phyloP scores from a whole-genome alignment of 2,797 vertebrate genomes.

The Borostomias antarcticus region DNA sequence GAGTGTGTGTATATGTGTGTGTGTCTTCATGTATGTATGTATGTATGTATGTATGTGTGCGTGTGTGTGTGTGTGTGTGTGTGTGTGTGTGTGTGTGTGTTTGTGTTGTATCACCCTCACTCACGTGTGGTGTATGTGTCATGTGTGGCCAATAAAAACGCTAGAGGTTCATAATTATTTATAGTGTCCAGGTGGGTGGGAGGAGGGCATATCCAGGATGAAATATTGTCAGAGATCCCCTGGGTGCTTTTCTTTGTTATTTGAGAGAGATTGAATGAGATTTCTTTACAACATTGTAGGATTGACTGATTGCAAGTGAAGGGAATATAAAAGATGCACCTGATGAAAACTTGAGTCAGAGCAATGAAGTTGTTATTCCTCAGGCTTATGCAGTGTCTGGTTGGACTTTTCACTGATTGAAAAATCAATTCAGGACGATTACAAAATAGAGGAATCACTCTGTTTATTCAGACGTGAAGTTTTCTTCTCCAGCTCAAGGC shows the following conservation, averaged over 20 bases:
- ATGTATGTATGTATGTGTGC: too few species aligned
- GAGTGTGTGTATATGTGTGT: too few species aligned
- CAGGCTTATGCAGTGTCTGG: not conserved
- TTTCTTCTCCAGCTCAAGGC: not conserved
- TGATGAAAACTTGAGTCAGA: not conserved
- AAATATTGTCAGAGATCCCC: not conserved
- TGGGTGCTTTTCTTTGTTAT: not conserved
- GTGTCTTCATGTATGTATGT: too few species aligned
- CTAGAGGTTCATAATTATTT: too few species aligned
- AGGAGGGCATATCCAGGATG: not conserved
- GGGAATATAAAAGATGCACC: not conserved
- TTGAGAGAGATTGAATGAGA: not conserved
- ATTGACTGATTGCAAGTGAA: not conserved
- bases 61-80: too few species aligned
- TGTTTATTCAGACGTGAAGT: conserved; percentile 1
- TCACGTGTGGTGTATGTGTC: too few species aligned
- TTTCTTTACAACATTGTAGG: not conserved
- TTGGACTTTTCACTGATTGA: conserved; percentile 1
- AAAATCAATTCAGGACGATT: conserved; percentile 7
- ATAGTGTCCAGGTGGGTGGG: not conserved
- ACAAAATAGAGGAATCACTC: not conserved
- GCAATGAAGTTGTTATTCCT: not conserved
- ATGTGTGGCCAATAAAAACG: too few species aligned
- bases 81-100: too few species aligned
- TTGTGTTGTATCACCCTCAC: too few species aligned